Base-by-base conservation (phyloP, 2,113 vertebrate species). In the Oceanodroma tethys region DNA sequence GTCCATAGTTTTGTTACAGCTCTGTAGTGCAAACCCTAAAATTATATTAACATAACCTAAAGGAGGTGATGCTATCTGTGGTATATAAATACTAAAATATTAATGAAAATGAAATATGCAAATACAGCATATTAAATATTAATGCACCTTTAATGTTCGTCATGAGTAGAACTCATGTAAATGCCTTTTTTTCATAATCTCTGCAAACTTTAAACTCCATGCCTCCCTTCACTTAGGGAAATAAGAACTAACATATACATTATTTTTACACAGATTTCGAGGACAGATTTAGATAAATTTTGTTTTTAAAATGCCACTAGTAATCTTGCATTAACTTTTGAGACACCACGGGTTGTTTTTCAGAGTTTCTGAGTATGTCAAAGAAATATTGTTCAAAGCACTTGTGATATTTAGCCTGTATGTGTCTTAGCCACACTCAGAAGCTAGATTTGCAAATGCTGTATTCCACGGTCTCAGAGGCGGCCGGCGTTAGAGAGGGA, bases 21-120 rank as follows among this genome's bases (percentile, higher is more conserved):
- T 43, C 48, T 47, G 10, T 72, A 82, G 26, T 34, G 16, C 50
- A 91, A 87, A 76, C 30, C 10, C 18, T 81, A 38, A 65, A 72
- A 71, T 43, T 53, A 16, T 26, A 19, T 68, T 76, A 50, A 80
- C 29, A 4, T 53, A 87, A 91, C 34, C 38, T 93, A 50, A 86
- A 78, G 66, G 66, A 84, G 73, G 17, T 82, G 59, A 60, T 79
- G 38, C 25, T 76, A 13, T 93, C 79, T 76, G 25, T 82, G 66
- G 25, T 70, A 40, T 85, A 76, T 52, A 91, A 86, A 73, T 89
- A 79, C 43, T 96, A 81, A 95, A 97, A 89, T 95, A 87, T 87
- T 93, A 66, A 95, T 87, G 45, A 85, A 81, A 90, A 56, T 70
- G 29, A 75, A 95, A 85, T 66, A 70, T 70, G 55, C 59, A 82